Base-by-base conservation (phyloP, 2,797 vertebrate species). In the Lates japonicus region DNA sequence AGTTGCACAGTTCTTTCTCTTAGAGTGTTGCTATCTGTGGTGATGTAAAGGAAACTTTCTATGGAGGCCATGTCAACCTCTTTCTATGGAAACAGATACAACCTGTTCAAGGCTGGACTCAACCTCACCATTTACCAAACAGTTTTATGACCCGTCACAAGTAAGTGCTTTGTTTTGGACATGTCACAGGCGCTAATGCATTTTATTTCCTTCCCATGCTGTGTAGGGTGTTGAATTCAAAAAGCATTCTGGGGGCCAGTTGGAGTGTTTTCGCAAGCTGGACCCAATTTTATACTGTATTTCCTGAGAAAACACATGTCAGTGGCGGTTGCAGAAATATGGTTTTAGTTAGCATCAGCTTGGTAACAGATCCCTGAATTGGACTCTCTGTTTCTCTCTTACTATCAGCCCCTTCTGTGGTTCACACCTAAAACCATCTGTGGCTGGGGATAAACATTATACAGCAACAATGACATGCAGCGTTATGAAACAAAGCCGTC, bases 111-210 rank as follows among this genome's bases (percentile, higher is more conserved):
- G 84, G 95, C 95, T 73, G 97, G 97, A 90, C 94, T 95, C 88
- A 95, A 94, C 85, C 96, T 62, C 96, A 96, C 74, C 93, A 96
- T 87, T 93, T 91, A 54, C 95, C 95, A 55, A 96, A 95, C 84
- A 97, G 97, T 84, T 96, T 96, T 80, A 93, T 96, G 91, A 97
- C 95, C 84, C 97, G 96, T 68, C 97, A 99, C 96, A 99, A 98
- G 98, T 99, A 97, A 98, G 97, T 96, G 76, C 66, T 74, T 59
- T 3, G 14, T 41, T 80, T 71, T 82, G 67, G 59, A 72, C 44
- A 29, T 63, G 60, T 72, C 64, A 76, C 62, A 75, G 41, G 52
- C 31, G 13, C 74, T 63, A 51, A 74, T 76, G 73, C 5, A 2
- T 66, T 71, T 78, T 57, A 59, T 75, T 83, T 76, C 55, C 76